A percentile compares a stretch with the other conserved stretches of the same genome.
Conservation (phyloP, 2,797 vertebrate genomes). For the Anguilla pacifica region DNA sequence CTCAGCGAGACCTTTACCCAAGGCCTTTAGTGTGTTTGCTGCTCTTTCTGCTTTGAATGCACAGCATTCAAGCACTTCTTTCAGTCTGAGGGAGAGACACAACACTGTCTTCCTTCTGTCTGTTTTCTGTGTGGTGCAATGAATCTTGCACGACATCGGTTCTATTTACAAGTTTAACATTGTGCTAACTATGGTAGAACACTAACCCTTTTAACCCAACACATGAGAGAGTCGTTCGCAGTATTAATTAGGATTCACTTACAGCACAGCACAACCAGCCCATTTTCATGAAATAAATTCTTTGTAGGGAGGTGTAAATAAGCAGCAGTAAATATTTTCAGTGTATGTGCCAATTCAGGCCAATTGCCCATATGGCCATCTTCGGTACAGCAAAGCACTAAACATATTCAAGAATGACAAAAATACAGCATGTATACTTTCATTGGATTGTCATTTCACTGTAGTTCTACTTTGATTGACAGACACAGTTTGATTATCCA, state of each 20-base stretch:
- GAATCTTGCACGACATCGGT: background rate
- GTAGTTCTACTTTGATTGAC: background rate
- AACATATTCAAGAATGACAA: background rate
- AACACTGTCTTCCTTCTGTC: background rate
- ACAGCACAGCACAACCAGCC: background rate
- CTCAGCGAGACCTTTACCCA: slow-evolving; percentile 53
- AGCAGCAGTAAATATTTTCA: background rate
- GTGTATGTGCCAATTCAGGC: background rate
- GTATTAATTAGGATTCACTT: background rate
- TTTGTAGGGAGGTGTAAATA: background rate
- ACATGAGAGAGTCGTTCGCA: background rate
- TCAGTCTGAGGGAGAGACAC: background rate
- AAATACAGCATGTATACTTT: background rate
- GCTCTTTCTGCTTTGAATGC: slow-evolving; percentile 38
- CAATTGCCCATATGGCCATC: background rate
- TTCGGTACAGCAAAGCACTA: background rate
- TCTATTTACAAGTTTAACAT: background rate
- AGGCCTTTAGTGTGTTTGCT: slow-evolving; percentile 45
- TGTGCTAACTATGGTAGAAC: background rate
- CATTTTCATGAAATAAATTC: background rate
- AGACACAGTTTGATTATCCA: slow-evolving; percentile 27
- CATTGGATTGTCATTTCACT: background rate
- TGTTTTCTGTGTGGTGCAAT: background rate
- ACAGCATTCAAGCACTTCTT: background rate
- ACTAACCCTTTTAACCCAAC: background rate